These are phyloP conservation scores for Denticeps clupeoides DNA, from an alignment of 2,797 vertebrate species.

Conservation along the genomic window DNA sequence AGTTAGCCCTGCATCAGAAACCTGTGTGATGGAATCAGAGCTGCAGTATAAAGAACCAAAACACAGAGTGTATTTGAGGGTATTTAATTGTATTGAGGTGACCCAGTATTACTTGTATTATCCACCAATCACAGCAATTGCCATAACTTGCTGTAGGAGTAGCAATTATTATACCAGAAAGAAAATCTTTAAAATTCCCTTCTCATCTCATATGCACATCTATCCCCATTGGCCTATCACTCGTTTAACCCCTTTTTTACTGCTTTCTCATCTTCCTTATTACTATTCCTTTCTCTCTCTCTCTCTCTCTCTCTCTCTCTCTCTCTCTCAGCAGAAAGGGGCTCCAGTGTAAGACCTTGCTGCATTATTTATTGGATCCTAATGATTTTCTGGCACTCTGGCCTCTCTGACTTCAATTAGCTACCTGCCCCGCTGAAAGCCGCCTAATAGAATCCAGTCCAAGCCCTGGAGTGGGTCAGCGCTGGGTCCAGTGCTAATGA, in stretches of 20 bases:
- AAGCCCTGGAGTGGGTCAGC: conserved; percentile 18
- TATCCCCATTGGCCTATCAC: too few species aligned
- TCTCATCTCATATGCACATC: too few species aligned
- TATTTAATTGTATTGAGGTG: too few species aligned
- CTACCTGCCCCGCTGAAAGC: conserved; percentile 26
- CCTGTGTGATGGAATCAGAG: too few species aligned
- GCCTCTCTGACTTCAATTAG: conserved; percentile 25
- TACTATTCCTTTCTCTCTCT: conserved; percentile 24
- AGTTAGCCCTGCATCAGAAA: too few species aligned
- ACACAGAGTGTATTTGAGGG: too few species aligned
- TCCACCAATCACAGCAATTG: too few species aligned
- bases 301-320: background rate
- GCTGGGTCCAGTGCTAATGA: conserved; percentile 22
- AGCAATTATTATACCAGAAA: too few species aligned
- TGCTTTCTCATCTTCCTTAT: conserved; percentile 43
- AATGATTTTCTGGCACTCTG: conserved; percentile 33
- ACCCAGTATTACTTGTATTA: too few species aligned
- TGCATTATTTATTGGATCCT: conserved; percentile 36
- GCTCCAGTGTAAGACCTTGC: conserved; percentile 20
- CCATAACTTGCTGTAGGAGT: too few species aligned
- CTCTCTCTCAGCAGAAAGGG: conserved; percentile 14
- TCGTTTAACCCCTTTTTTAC: conserved; percentile 37
- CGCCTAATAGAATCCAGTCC: conserved; percentile 16
- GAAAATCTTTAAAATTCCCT: too few species aligned
- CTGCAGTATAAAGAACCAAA: too few species aligned